These are phyloP conservation scores for Himalopsyche japonica DNA, from an alignment of 2,888 invertebrate genomes.

Conservation along the genomic window DNA sequence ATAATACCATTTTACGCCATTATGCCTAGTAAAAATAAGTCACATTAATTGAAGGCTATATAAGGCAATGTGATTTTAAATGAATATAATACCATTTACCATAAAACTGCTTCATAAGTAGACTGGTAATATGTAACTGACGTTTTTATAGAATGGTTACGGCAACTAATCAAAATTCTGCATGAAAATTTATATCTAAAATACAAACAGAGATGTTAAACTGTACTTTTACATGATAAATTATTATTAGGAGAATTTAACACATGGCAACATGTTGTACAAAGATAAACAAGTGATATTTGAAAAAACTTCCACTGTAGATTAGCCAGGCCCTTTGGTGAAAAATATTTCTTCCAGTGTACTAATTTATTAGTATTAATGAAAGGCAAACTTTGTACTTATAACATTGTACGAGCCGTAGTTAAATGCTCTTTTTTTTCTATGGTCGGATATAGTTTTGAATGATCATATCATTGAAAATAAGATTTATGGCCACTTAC, in stretches of 20 bases:
- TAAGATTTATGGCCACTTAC: not conserved
- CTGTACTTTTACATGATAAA: too few relatives aligned
- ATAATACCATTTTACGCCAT: not conserved
- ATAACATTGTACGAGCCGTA: not conserved
- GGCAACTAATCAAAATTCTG: too few relatives aligned
- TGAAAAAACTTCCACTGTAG: not conserved
- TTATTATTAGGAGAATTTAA: too few relatives aligned
- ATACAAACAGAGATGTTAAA: too few relatives aligned
- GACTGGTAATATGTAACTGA: not conserved
- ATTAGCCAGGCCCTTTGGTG: too few relatives aligned
- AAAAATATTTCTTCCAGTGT: not conserved
- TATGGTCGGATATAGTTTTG: not conserved
- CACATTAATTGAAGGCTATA: not conserved
- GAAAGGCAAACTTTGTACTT: not conserved
- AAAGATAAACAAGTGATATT: too few relatives aligned
- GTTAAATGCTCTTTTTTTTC: too few relatives aligned
- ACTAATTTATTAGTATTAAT: not conserved
- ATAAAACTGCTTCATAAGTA: not conserved
- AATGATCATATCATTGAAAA: not conserved
- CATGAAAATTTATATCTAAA: too few relatives aligned
- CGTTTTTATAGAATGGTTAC: too few relatives aligned
- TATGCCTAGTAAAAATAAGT: not conserved
- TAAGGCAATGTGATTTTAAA: not conserved
- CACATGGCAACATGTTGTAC: too few relatives aligned
- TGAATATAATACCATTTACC: not conserved